Percentiles rank a stretch among this genome's conserved stretches.
Conservation (phyloP, 2,797 vertebrate genomes). For the Tragopan temminckii region DNA sequence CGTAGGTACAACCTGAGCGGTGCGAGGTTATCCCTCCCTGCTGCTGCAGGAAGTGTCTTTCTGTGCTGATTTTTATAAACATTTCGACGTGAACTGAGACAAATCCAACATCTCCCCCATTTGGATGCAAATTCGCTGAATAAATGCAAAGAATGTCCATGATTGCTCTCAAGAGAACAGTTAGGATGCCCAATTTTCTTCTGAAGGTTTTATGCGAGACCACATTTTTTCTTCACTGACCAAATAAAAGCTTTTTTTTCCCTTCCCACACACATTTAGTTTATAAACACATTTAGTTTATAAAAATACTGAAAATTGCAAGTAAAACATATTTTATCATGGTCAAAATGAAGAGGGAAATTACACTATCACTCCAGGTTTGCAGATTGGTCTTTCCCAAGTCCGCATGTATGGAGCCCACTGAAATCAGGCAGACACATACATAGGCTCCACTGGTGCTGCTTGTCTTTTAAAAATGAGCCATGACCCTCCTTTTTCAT, state of each 20-base stretch:
- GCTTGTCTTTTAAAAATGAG: conserved; percentile 61
- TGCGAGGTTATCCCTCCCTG: conserved; percentile 28
- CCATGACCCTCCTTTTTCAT: conserved; percentile 43
- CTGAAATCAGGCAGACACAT: neutral
- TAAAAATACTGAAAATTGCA: neutral
- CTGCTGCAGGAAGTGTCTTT: neutral
- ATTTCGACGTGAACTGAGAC: conserved; percentile 3
- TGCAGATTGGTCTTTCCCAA: neutral
- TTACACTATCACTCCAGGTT: neutral
- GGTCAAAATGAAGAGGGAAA: conserved; percentile 5
- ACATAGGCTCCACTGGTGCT: neutral
- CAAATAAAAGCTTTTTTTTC: conserved; percentile 20
- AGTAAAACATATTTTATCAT: neutral
- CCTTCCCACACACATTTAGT: neutral
- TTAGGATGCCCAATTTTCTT: conserved; percentile 40
- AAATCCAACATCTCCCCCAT: conserved; percentile 35
- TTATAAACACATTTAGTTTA: neutral
- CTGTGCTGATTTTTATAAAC: conserved; percentile 39
- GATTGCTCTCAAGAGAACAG: conserved; percentile 42
- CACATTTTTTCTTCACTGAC: neutral
- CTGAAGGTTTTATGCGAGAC: conserved; percentile 4
- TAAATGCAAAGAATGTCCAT: conserved; percentile 63
- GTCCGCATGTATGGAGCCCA: neutral
- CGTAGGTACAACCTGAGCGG: neutral
- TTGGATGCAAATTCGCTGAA: conserved; percentile 61